Evolutionary conservation across 2,888 invertebrate genomes (phyloP).

Genomic region (Reticulitermes lucifugus): DNA sequence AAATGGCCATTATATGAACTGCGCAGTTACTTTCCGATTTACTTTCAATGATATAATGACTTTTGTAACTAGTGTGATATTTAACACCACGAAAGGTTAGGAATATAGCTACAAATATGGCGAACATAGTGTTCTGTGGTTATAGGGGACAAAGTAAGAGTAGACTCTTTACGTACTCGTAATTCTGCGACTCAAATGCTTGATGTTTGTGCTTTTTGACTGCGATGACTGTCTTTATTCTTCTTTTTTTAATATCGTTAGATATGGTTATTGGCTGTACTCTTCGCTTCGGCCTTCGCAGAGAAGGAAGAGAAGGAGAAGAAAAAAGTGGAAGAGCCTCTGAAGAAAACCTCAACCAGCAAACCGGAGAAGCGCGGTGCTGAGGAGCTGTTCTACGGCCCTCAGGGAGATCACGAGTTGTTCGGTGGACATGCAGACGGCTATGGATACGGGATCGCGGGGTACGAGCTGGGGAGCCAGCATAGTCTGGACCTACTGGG

Average conservation of each 20-base stretch:
- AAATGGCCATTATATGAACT: too few species aligned
- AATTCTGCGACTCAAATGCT: neutral
- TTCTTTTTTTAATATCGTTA: constrained; percentile 25
- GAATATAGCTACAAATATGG: too few species aligned
- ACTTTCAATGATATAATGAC: too few species aligned
- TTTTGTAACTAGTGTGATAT: too few species aligned
- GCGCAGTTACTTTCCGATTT: too few species aligned
- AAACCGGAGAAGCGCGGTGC: constrained; percentile 6
- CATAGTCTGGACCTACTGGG: constrained; percentile 26
- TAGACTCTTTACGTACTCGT: too few species aligned
- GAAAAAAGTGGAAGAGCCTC: constrained; percentile 53
- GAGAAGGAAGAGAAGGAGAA: constrained; percentile 57
- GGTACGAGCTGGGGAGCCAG: constrained; percentile 28
- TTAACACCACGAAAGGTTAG: neutral
- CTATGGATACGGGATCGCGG: constrained; percentile 20
- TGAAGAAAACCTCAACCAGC: neutral
- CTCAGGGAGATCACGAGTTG: neutral
- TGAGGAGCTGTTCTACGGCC: neutral
- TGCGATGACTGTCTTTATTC: constrained; percentile 14
- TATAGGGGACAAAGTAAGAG: neutral
- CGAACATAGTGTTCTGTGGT: neutral
- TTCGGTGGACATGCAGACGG: constrained; percentile 24
- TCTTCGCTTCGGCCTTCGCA: constrained; percentile 59
- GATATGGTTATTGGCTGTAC: constrained; percentile 43
- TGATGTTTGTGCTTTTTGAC: constrained; percentile 18